A percentile compares a stretch with the other conserved stretches of the same genome.
Evolutionary conservation across 2,888 invertebrate species (phyloP).

Genomic region (Apodemia hepburni): DNA sequence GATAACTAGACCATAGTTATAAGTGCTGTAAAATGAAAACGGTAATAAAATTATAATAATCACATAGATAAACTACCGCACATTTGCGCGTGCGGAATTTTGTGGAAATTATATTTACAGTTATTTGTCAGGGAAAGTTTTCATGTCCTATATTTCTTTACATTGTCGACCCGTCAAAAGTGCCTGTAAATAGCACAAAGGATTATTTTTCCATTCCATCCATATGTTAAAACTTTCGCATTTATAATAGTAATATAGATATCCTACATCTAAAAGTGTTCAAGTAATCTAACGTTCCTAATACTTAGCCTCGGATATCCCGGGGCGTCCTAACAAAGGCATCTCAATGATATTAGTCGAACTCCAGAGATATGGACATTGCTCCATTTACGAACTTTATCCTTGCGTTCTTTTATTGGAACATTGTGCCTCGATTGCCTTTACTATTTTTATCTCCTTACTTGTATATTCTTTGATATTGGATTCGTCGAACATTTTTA

Average conservation of each 20-base stretch:
- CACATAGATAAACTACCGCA: no score
- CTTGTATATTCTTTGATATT: background rate
- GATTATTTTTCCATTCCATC: no score
- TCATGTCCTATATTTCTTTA: no score
- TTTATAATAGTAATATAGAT: background rate
- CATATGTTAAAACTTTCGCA: no score
- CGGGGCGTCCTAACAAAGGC: conserved; percentile 34
- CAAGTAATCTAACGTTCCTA: conserved; percentile 8
- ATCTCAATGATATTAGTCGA: conserved; percentile 38
- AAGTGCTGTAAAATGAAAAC: no score
- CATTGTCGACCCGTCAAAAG: no score
- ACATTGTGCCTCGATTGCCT: conserved; percentile 1
- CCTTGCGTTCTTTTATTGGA: conserved; percentile 11
- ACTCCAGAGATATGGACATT: conserved; percentile 46
- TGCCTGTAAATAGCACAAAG: no score
- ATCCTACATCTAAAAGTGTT: background rate
- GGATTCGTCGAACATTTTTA: background rate
- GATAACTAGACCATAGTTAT: no score
- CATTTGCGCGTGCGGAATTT: no score
- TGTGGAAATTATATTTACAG: no score
- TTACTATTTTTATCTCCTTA: background rate
- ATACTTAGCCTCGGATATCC: conserved; percentile 32
- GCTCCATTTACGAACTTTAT: conserved; percentile 31
- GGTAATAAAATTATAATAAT: no score
- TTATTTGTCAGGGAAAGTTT: no score